phyloP scores from a whole-genome alignment of 2,888 invertebrate genomes.

The Pinctada fucata region DNA sequence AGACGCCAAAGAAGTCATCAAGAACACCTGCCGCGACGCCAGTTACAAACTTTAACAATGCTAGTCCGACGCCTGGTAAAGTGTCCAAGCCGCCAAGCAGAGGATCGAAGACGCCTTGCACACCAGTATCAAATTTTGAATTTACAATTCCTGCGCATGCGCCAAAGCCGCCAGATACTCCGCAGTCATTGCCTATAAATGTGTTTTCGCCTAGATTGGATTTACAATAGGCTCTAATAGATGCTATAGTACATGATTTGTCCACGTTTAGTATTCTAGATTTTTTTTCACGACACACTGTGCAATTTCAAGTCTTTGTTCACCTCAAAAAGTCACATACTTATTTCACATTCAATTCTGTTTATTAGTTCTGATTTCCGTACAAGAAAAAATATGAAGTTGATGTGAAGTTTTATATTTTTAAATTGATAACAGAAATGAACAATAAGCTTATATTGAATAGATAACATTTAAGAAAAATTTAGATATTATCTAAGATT shows the following conservation, averaged over 20 bases:
- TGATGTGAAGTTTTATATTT: too few relatives aligned
- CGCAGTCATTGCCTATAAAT: constrained; percentile 23
- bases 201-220: constrained; percentile 16
- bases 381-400: too few relatives aligned
- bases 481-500: too few relatives aligned
- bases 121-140: constrained; percentile 30
- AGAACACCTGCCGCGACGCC: constrained; percentile 15
- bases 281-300: not conserved
- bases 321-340: not conserved
- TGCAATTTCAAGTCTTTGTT: constrained; percentile 10
- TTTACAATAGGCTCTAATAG: constrained; percentile 2
- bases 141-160: constrained; percentile 17
- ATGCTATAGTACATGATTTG: not conserved
- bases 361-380: too few relatives aligned
- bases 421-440: too few relatives aligned
- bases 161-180: constrained; percentile 20
- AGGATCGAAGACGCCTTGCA: constrained; percentile 26
- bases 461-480: too few relatives aligned
- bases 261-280: not conserved
- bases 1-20: constrained; percentile 10
- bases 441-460: too few relatives aligned
- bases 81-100: constrained; percentile 1
- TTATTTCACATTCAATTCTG: too few relatives aligned
- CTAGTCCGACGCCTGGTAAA: constrained; percentile 6
- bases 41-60: constrained; percentile 19